Evolutionary conservation across 2,113 vertebrate genomes (phyloP).

Genomic region (Urocynchramus pylzowi): DNA sequence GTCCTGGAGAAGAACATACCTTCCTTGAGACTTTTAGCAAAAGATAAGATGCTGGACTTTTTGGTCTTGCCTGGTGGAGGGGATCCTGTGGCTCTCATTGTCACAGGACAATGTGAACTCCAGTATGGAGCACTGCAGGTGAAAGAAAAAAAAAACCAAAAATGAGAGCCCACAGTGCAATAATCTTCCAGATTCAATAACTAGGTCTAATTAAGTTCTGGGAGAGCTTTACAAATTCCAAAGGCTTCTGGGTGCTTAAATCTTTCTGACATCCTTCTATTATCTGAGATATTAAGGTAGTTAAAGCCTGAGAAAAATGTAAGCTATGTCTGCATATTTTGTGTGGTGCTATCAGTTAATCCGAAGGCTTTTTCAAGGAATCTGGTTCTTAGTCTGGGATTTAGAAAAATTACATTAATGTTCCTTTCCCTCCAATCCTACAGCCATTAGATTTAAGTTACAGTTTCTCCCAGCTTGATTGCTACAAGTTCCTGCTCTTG

Average conservation of each 20-base stretch:
- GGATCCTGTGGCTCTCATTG: neutral
- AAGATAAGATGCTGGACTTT: neutral
- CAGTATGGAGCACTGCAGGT: neutral
- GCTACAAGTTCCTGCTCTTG: neutral
- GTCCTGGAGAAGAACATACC: neutral
- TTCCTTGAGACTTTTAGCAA: neutral
- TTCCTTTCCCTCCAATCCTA: neutral
- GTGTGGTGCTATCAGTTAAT: slow-evolving; percentile 50
- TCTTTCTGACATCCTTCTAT: slow-evolving; percentile 38
- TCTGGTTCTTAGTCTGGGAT: slow-evolving; percentile 15
- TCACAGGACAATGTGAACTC: neutral
- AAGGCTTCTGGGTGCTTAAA: slow-evolving; percentile 18
- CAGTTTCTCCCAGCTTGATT: neutral
- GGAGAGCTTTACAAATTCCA: slow-evolving; percentile 30
- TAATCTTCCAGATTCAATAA: neutral
- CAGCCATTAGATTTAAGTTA: neutral
- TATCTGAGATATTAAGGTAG: slow-evolving; percentile 47
- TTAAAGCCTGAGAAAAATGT: slow-evolving; percentile 63
- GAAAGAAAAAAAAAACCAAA: neutral
- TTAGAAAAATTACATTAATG: slow-evolving; percentile 36
- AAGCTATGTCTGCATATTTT: slow-evolving; percentile 43
- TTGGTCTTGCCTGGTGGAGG: neutral
- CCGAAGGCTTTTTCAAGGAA: slow-evolving; percentile 43
- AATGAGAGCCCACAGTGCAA: neutral
- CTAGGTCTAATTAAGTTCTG: neutral